These are phyloP conservation scores for Trichosurus vulpecula DNA, from an alignment of 2,797 vertebrate species.

Conservation along the genomic window DNA sequence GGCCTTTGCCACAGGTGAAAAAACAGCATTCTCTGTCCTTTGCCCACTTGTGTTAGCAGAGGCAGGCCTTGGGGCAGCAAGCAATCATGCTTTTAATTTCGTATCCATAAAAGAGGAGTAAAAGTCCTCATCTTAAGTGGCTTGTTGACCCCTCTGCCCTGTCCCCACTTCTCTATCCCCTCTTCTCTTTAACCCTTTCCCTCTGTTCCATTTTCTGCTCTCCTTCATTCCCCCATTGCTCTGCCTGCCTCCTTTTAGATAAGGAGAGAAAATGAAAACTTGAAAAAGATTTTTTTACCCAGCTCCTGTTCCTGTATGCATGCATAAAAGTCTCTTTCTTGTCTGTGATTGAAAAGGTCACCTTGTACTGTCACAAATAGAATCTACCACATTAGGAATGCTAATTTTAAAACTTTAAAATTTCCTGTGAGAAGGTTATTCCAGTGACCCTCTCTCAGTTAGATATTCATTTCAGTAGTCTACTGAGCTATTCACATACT, in stretches of 20 bases:
- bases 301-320: background rate
- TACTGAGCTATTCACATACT: constrained; percentile 10
- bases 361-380: background rate
- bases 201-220: constrained; percentile 17
- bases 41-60: background rate
- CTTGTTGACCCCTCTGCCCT: constrained; percentile 8
- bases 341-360: background rate
- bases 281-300: background rate
- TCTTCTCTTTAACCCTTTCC: background rate
- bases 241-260: constrained; percentile 48
- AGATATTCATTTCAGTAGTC: background rate
- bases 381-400: background rate
- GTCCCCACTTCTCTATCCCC: background rate
- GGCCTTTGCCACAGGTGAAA: constrained; percentile 98
- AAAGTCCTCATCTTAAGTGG: constrained; percentile 12
- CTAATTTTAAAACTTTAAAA: background rate
- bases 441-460: background rate
- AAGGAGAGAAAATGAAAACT: constrained; percentile 22
- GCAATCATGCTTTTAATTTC: background rate
- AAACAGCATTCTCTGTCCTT: constrained; percentile 34
- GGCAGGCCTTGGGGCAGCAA: background rate
- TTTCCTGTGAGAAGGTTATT: background rate
- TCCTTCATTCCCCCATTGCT: constrained; percentile 17
- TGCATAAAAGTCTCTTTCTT: background rate
- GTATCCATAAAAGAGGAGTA: background rate